Percentiles rank a stretch among this genome's conserved stretches.
Evolutionary conservation across 2,888 invertebrate species (phyloP).

Genomic region (Sinohyriopsis cumingii): DNA sequence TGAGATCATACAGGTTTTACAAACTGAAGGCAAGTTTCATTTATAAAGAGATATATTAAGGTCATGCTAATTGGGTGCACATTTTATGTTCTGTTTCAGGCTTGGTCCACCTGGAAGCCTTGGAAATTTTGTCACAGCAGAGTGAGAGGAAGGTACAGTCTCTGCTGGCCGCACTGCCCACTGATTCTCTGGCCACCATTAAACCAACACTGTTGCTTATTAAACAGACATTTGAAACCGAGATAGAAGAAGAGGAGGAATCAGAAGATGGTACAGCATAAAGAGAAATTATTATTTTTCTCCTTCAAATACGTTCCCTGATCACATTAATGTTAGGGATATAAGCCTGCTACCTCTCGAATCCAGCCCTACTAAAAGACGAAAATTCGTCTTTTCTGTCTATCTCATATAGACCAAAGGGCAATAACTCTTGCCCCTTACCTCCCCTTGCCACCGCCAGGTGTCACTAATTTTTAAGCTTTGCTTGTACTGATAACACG

Average conservation of each 20-base stretch:
- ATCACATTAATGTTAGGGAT: no score
- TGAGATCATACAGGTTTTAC: no score
- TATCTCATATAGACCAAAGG: no score
- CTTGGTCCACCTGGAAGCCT: conserved; percentile 89
- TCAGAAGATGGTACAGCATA: conserved; percentile 14
- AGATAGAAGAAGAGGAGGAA: conserved; percentile 53
- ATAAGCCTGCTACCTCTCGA: no score
- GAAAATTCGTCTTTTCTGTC: no score
- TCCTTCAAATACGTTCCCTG: no score
- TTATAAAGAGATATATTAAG: background rate
- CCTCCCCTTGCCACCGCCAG: no score
- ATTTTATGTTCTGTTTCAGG: conserved; percentile 44
- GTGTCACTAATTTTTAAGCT: no score
- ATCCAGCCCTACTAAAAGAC: no score
- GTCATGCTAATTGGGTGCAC: background rate
- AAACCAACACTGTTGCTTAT: conserved; percentile 86
- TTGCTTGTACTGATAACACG: no score
- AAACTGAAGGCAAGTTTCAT: background rate
- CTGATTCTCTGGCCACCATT: conserved; percentile 76
- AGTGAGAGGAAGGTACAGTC: conserved; percentile 71
- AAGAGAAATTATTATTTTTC: no score
- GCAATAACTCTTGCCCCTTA: no score
- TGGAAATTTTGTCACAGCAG: conserved; percentile 91
- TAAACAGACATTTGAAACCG: conserved; percentile 75
- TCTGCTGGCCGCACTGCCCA: conserved; percentile 49